phyloP scores from a whole-genome alignment of 2,797 vertebrate species.

The Alfaro cultratus region DNA sequence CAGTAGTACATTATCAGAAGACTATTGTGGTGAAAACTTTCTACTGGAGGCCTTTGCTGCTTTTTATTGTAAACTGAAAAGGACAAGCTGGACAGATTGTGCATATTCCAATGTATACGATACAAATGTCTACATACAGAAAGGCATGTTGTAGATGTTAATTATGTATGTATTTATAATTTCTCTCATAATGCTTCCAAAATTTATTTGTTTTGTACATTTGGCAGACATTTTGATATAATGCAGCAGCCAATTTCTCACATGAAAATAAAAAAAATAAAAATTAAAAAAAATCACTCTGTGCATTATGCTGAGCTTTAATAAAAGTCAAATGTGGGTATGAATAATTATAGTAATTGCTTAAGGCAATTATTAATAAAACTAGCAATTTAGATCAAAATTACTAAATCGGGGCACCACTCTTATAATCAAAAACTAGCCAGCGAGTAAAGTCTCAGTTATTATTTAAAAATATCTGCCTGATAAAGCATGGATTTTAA shows the following conservation, averaged over 20 bases:
- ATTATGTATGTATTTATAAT: not conserved
- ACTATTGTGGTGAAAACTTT: constrained; percentile 9
- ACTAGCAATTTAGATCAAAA: too few relatives aligned
- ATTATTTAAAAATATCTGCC: too few relatives aligned
- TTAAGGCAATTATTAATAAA: too few relatives aligned
- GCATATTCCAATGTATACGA: not conserved
- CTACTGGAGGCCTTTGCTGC: not conserved
- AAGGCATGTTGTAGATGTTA: not conserved
- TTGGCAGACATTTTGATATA: not conserved
- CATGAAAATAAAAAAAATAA: not conserved
- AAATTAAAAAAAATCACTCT: not conserved
- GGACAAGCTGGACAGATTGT: not conserved
- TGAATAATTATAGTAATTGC: too few relatives aligned
- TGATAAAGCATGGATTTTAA: too few relatives aligned
- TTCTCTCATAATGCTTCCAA: not conserved
- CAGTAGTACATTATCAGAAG: constrained; percentile 8
- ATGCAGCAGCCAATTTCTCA: not conserved
- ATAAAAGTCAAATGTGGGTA: too few relatives aligned
- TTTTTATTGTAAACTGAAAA: not conserved
- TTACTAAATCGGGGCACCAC: too few relatives aligned
- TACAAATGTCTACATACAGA: not conserved
- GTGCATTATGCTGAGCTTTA: not conserved
- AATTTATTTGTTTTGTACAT: not conserved
- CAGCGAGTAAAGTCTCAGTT: too few relatives aligned
- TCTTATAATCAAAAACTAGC: too few relatives aligned